Conservation (phyloP, 2,797 vertebrate species). For the Eospalax fontanierii region DNA sequence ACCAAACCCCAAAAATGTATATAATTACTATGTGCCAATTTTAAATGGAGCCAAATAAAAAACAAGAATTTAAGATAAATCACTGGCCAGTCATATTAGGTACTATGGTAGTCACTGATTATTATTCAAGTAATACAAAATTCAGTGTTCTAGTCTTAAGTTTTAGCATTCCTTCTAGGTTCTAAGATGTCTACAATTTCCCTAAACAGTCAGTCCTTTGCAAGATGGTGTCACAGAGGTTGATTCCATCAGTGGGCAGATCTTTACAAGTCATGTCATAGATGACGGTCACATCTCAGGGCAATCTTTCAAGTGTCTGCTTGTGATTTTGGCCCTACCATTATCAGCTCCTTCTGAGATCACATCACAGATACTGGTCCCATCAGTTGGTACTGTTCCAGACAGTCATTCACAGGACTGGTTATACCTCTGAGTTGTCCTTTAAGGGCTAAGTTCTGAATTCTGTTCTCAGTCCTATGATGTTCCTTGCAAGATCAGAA, state of each 20-base stretch:
- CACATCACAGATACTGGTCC: not conserved
- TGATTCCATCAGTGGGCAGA: not conserved
- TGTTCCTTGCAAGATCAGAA: not conserved
- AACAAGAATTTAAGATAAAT: conserved; percentile 90
- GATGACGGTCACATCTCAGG: not conserved
- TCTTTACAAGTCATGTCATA: not conserved
- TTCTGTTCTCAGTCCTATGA: not conserved
- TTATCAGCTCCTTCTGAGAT: not conserved
- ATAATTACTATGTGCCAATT: not conserved
- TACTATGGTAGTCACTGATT: not conserved
- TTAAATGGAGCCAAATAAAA: conserved; percentile 88
- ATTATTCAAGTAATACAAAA: conserved; percentile 55
- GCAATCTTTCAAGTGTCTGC: not conserved
- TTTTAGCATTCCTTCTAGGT: not conserved
- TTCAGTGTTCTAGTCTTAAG: not conserved
- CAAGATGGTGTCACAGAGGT: not conserved
- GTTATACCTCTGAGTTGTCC: not conserved
- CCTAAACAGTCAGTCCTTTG: not conserved
- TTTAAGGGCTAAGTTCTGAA: not conserved
- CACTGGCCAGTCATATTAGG: conserved; percentile 83
- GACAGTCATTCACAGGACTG: not conserved
- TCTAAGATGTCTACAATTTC: not conserved
- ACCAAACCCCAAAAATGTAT: not conserved
- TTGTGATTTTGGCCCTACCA: not conserved
- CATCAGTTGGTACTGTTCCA: no score